Percentiles rank a stretch among this genome's conserved stretches.
Evolutionary conservation across 2,113 vertebrate species (phyloP).

Genomic region (Sander lucioperca): DNA sequence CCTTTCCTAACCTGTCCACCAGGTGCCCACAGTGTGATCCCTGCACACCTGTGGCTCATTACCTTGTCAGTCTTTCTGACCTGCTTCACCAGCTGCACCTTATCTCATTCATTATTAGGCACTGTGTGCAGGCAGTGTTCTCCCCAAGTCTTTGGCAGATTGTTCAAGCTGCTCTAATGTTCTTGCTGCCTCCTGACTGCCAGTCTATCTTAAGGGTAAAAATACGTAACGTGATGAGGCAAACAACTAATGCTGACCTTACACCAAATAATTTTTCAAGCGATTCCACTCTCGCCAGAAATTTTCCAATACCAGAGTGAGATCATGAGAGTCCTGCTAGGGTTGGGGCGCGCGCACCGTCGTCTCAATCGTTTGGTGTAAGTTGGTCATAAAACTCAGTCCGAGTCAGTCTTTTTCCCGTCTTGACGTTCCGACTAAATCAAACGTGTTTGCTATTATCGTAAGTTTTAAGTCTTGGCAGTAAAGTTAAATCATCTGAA

Average conservation of each 20-base stretch:
- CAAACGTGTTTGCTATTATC: no score
- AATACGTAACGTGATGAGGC: neutral
- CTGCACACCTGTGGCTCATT: conserved; percentile 23
- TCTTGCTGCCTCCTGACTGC: neutral
- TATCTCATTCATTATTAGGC: conserved; percentile 10
- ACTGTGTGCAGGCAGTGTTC: neutral
- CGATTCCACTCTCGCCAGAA: no score
- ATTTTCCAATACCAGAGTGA: no score
- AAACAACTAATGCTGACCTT: neutral
- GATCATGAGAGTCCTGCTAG: no score
- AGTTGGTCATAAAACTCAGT: no score
- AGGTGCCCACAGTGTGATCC: neutral
- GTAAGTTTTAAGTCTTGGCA: no score
- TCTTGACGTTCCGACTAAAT: no score
- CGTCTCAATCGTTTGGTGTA: no score
- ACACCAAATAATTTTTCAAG: no score
- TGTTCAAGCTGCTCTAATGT: neutral
- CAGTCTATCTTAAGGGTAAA: neutral
- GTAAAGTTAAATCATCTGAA: no score
- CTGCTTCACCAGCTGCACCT: conserved; percentile 18
- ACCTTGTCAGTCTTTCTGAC: conserved; percentile 9
- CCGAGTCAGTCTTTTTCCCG: no score
- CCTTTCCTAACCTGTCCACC: conserved; percentile 20
- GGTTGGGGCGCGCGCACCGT: no score
- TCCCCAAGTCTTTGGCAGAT: neutral